Evolutionary conservation across 2,888 invertebrate genomes (phyloP), one percentile per base, ranked within the genome.

Genomic region (Sinhomidia bicolor): DNA sequence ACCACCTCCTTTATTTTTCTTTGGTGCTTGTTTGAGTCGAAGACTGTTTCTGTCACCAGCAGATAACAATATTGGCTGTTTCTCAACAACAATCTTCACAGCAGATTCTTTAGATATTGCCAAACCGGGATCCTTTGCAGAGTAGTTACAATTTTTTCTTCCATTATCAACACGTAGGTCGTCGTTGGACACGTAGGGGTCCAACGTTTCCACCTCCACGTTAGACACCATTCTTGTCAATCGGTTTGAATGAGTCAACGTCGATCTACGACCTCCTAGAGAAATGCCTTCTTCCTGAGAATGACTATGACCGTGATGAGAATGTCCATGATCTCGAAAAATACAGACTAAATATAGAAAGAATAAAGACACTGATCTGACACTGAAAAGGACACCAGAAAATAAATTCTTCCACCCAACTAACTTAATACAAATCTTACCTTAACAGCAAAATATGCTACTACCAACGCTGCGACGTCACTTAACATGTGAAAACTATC

Each of bases 401-500:
- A 7, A 7, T 9, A 98, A 94, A 99, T 98, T 98, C 78, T 97
- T 97, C 98, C 98, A 98, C 94, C 98, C 98, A 94, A 98, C 98
- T 93, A 98, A 98, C n/a, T n/a, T 91, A 98, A 98, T 97, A 98
- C 98, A 97, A 97, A 23, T 41, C 23, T 23, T 68, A 83, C 83
- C 74, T 74, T 94, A 91, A 99, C 97, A 89, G 98, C 98, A 92
- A 98, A 95, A 94, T 98, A 98, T 87, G 98, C 99, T 93, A 99
- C 97, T 82, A 98, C 95, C 92, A 99, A 95, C 0, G 99, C 98
- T n/a, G 98, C 97, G 20, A 99, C 98, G 94, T 99, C 99, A 92
- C 98, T 98, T 90, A 99, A 94, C 99, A 99, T 99, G 94, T 99
- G 99, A 95, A 99, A 99, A 93, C 98, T 98, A 94, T 99, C 99